These are phyloP conservation scores for Acleris holmiana DNA, from an alignment of 2,888 invertebrate species.

Conservation along the genomic window DNA sequence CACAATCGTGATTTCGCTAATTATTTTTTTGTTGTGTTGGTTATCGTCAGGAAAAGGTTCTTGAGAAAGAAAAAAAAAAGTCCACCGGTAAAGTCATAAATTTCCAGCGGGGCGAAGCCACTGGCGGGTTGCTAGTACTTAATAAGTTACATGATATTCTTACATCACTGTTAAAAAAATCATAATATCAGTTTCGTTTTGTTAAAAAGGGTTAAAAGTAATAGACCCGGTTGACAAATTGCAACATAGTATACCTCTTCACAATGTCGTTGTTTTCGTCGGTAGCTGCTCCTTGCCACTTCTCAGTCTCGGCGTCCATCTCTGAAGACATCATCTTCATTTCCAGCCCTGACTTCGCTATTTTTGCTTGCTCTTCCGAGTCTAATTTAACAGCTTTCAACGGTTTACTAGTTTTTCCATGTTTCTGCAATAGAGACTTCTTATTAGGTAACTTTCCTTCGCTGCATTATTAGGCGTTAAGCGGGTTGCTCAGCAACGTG, in stretches of 20 bases:
- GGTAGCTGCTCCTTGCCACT: constrained; percentile 93
- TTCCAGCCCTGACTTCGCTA: constrained; percentile 97
- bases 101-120: too few species aligned
- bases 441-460: too few species aligned
- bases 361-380: constrained; percentile 98
- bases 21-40: too few species aligned
- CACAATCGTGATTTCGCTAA: too few species aligned
- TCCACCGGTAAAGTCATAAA: too few species aligned
- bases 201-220: background rate
- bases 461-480: background rate
- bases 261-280: constrained; percentile 91
- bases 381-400: constrained; percentile 95
- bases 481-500: constrained; percentile 19
- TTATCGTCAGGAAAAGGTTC: too few species aligned
- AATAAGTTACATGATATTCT: too few species aligned
- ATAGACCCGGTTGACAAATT: background rate
- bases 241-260: constrained; percentile 80
- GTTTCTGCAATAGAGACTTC: constrained; percentile 88
- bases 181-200: background rate
- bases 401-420: constrained; percentile 97
- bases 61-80: too few species aligned
- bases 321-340: constrained; percentile 98
- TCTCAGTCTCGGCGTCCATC: constrained; percentile 98
- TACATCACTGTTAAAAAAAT: too few species aligned
- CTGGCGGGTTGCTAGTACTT: too few species aligned